Evolutionary conservation across 2,888 invertebrate genomes (phyloP), one percentile per base, ranked within the genome.

Genomic region (Scaptomyza polygonia): DNA sequence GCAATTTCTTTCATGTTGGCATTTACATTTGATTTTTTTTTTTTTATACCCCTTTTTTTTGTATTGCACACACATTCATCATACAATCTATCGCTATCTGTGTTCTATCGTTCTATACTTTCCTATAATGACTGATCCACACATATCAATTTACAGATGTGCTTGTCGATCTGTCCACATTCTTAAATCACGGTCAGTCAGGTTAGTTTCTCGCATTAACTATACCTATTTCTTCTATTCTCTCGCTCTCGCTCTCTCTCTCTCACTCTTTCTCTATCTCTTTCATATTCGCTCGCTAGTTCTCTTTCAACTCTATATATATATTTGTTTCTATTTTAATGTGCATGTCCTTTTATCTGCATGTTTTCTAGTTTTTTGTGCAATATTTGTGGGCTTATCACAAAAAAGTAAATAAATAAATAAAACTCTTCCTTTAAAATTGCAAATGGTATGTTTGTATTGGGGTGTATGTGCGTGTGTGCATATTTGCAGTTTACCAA

Each of bases 101-200:
- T 44, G 12, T 39, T 21, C 49, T 62, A 59, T 75, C 43, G 49
- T 65, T 9, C 29, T 72, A 54, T 7, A n/a, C 1, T 16, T 29
- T 45, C 12, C 16, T 1, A 4, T 61, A 58, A 71, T 74, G 75
- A 81, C 86, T 84, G 77, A 80, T 80, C 61, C 61, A 62, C 47
- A 63, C 71, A 29, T 80, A 69, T 83, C 78, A 73, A 85, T 91
- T 91, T 91, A 75, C 91, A 91, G 92, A 91, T 91, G 90, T 88
- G 77, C 91, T 89, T 77, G 90, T 90, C 86, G 91, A 92, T 90
- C 88, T 90, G 81, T 90, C 91, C 85, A 90, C 91, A 79, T 91
- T 89, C 88, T 86, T 91, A 83, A 92, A 91, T 89, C 90, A 91
- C 84, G 92, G 91, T 90, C 90, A 89, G 90, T 91, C 92, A 92